Evolutionary conservation across 2,797 vertebrate genomes (phyloP), one percentile per base, ranked within the genome.

Genomic region (Rousettus madagascariensis): DNA sequence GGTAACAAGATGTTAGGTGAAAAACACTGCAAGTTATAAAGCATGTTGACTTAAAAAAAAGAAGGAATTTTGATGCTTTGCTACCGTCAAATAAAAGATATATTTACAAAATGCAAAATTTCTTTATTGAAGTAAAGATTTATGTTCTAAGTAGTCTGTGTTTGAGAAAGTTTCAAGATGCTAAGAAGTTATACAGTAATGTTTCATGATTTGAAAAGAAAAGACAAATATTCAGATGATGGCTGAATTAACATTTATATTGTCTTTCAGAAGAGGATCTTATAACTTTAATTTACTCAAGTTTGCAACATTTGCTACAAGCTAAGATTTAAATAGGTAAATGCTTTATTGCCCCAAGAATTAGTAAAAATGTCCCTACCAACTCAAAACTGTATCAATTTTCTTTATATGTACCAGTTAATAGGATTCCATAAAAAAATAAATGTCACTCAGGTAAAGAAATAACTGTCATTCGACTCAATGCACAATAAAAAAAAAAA

Each of bases 91-190:
- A 87, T 72, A 77, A 86, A 84, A 68, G 30, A 66, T 17, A 16
- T 9, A 75, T 51, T 96, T 91, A 88, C 10, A 95, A 79, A 96
- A 83, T 22, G 38, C 63, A 74, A 80, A 88, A 55, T 51, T 85
- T 53, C 82, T 28, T 57, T 92, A 61, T 0, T 51, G n/a, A 92
- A 87, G 13, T 59, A 71, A 92, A 53, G 28, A 65, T 36, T 85
- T 59, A 91, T 49, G 16, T 72, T 77, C 20, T 57, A 71, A 75
- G 71, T 93, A 63, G 33, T 92, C 43, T 84, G n/a, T 38, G 12
- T 71, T 59, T 85, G 28, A 72, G 69, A 91, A 94, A 53, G 24
- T 3, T 20, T 92, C 53, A 61, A 88, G 65, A 94, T 65, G 86
- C n/a, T 83, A 94, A 90, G 90, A 66, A 79, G 9, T 36, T 55